Conservation (phyloP, 2,888 invertebrate genomes). For the Ophraella communa region DNA sequence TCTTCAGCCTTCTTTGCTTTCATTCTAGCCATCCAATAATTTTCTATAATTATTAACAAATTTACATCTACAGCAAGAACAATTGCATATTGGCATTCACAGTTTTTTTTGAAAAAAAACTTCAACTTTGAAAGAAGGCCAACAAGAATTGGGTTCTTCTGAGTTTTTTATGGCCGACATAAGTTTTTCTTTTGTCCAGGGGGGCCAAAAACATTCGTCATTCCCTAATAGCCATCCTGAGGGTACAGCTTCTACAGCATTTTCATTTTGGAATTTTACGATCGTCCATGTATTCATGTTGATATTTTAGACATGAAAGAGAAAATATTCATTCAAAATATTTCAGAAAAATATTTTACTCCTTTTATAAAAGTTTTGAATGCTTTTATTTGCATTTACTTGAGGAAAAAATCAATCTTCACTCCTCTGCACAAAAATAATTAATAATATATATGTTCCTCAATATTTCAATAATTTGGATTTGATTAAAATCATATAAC, state of each 20-base stretch:
- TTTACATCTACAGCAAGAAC: not conserved
- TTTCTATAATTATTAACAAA: too few relatives aligned
- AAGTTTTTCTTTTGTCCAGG: not conserved
- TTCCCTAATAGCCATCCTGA: slow-evolving; percentile 1
- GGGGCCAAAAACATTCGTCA: slow-evolving; percentile 7
- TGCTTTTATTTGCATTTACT: too few relatives aligned
- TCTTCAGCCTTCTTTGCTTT: too few relatives aligned
- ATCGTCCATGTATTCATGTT: slow-evolving; percentile 8
- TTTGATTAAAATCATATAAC: too few relatives aligned
- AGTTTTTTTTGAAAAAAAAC: not conserved
- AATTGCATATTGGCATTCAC: not conserved
- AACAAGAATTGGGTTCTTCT: not conserved
- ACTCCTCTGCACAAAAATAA: too few relatives aligned
- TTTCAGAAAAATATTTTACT: too few relatives aligned
- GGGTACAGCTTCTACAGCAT: slow-evolving; percentile 16
- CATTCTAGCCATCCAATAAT: too few relatives aligned
- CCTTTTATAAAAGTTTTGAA: too few relatives aligned
- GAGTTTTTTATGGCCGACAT: not conserved
- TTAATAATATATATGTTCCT: too few relatives aligned
- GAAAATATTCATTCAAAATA: too few relatives aligned
- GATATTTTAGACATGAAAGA: not conserved
- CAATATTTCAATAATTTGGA: too few relatives aligned
- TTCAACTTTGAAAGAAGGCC: not conserved
- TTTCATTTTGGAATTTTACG: slow-evolving; percentile 1
- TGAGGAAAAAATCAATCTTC: too few relatives aligned